phyloP scores from a whole-genome alignment of 2,113 vertebrate genomes.

The Cyanocitta stelleri region DNA sequence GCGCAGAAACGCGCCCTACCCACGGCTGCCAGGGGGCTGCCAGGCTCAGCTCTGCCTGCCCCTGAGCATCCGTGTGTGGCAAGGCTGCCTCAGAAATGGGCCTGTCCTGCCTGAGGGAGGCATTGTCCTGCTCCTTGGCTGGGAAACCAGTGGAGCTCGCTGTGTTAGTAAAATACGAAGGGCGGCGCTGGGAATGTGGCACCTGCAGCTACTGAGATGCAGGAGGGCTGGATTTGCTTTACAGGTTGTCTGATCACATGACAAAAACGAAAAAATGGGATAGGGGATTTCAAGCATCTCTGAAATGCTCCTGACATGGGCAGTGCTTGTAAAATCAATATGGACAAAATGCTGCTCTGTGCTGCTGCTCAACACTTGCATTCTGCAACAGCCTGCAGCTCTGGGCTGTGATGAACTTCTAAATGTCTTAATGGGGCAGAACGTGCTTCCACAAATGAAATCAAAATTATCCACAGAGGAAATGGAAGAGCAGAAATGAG shows the following conservation, averaged over 20 bases:
- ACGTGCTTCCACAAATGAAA: background rate
- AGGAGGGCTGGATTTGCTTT: background rate
- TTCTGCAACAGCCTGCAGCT: background rate
- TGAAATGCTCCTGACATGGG: background rate
- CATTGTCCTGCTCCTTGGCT: background rate
- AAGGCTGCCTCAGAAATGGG: background rate
- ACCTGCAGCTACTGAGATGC: background rate
- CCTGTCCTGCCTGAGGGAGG: background rate
- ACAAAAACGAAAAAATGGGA: background rate
- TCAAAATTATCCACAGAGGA: background rate
- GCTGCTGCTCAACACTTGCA: background rate
- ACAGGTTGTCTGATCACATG: accelerated
- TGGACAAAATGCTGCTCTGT: background rate
- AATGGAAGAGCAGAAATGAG: background rate
- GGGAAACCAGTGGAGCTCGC: background rate
- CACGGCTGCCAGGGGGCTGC: background rate
- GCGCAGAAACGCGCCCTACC: background rate
- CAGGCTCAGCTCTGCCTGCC: background rate
- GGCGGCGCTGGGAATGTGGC: background rate
- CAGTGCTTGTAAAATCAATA: background rate
- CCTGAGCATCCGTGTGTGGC: background rate
- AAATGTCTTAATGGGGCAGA: background rate
- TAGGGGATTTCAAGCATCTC: background rate
- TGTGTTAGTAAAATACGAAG: accelerated
- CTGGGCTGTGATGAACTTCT: background rate